Evolutionary conservation across 2,888 invertebrate genomes (phyloP).

Genomic region (Spodoptera littoralis): DNA sequence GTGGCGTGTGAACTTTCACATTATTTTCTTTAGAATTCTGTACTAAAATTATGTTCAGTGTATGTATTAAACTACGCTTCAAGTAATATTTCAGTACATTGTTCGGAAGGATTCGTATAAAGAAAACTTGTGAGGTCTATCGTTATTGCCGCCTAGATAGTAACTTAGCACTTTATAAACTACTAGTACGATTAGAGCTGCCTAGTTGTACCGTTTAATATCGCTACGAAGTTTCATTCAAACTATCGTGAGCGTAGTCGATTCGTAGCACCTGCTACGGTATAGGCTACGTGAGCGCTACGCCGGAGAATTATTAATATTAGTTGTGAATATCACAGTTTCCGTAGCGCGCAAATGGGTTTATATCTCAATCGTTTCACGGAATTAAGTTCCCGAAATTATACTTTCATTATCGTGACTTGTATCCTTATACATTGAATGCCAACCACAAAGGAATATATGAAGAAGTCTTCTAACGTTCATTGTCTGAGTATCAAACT

Average conservation of each 20-base stretch:
- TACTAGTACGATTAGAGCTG: conserved; percentile 23
- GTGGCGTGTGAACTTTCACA: conserved; percentile 29
- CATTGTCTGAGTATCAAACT: conserved; percentile 5
- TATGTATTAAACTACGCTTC: conserved; percentile 2
- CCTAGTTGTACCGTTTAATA: conserved; percentile 42
- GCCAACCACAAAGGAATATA: conserved; percentile 28
- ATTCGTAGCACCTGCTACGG: conserved; percentile 72
- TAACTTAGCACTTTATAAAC: conserved; percentile 46
- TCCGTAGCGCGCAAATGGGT: conserved; percentile 39
- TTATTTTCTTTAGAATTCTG: conserved; percentile 10
- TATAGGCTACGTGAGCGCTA: conserved; percentile 59
- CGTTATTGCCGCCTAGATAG: conserved; percentile 10
- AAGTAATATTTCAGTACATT: conserved; percentile 7
- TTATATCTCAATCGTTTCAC: conserved; percentile 24
- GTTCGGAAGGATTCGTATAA: conserved; percentile 17
- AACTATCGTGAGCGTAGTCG: conserved; percentile 61
- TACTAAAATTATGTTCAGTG: neutral
- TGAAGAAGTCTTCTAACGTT: conserved; percentile 28
- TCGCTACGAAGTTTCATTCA: conserved; percentile 65
- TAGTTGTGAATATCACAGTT: conserved; percentile 52
- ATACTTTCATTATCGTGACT: conserved; percentile 13
- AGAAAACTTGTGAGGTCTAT: conserved; percentile 32
- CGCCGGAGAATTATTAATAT: conserved; percentile 56
- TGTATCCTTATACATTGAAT: conserved; percentile 12
- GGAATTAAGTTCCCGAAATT: conserved; percentile 7